Base-by-base conservation (phyloP, 2,888 invertebrate species). In the Epirrita christyi region DNA sequence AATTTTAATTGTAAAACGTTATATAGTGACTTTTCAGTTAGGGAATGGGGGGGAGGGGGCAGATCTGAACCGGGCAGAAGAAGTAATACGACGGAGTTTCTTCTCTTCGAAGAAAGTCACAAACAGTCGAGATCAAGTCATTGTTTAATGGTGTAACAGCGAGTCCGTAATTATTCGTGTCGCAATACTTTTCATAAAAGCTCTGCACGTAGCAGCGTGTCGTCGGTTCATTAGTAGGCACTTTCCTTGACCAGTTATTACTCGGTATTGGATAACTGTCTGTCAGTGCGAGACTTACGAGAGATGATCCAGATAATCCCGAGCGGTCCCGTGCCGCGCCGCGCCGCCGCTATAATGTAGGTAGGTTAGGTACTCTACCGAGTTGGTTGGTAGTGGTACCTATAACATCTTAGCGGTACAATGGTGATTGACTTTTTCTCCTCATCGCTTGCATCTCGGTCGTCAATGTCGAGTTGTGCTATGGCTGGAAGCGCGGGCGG, bases 181-280 rank as follows among this genome's bases (percentile, higher is more conserved):
- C n/a, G n/a, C n/a, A n/a, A n/a, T n/a, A n/a, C n/a, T n/a, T n/a
- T n/a, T n/a, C n/a, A n/a, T n/a, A n/a, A n/a, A n/a, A n/a, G 7
- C 29, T 29, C 9, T 44, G 44, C n/a, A 32, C 38, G 15, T 9
- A 11, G 3, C 21, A 15, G 1, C 21, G 15, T 11, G 21, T 40
- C n/a, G 13, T 5, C 28, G 15, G 0, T 32, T 38, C 8, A 27
- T 37, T 28, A 15, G 40, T 21, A 41, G 27, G 55, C 47, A 37
- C 51, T 38, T 43, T 40, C 42, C 38, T 42, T 42, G 29, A 48
- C 27, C 60, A 56, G 60, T 60, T 60, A 56, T 27, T 60, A 60
- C 53, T 46, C 46, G 45, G 60, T 53, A 60, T 11, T 37, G 49
- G 37, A 13, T 60, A 60, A 60, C 56, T 56, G 60, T 59, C 38